These are phyloP conservation scores for Etheostoma spectabile DNA, from an alignment of 2,113 vertebrate genomes.

Conservation along the genomic window DNA sequence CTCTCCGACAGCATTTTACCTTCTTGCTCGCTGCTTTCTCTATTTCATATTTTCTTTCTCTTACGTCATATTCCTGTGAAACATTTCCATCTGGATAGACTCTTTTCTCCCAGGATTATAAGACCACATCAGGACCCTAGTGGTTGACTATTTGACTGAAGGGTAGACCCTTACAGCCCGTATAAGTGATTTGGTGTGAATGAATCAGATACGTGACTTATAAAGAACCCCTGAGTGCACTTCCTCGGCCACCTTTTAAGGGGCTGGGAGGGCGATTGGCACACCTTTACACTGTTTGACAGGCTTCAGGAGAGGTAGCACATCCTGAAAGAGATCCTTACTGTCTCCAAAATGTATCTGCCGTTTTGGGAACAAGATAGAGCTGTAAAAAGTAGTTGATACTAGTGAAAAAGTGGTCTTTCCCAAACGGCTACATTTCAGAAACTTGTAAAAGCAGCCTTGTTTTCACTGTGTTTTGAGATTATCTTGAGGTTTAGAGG, in stretches of 20 bases:
- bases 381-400: conserved; percentile 10
- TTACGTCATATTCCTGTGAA: conserved; percentile 13
- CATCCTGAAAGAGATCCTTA: conserved; percentile 25
- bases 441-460: not conserved
- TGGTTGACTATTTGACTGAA: conserved; percentile 26
- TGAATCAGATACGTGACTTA: conserved; percentile 42
- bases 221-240: conserved; percentile 1
- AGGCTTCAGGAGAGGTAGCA: conserved; percentile 19
- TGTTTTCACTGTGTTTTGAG: conserved; percentile 10
- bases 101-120: not conserved
- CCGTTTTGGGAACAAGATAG: not conserved
- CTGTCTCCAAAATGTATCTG: conserved; percentile 20
- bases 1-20: conserved; percentile 17
- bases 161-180: conserved; percentile 35
- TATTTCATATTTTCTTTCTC: conserved; percentile 1
- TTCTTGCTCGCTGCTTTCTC: not conserved
- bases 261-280: conserved; percentile 27
- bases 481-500: not conserved
- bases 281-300: conserved; percentile 37
- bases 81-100: conserved; percentile 31
- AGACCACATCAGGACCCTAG: conserved; percentile 24
- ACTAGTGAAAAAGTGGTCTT: conserved; percentile 10
- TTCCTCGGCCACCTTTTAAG: conserved; percentile 34
- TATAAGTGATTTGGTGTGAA: conserved; percentile 48
- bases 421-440: not conserved